These are phyloP conservation scores for Enteromius argenteus DNA, from an alignment of 2,797 vertebrate genomes.

Conservation along the genomic window DNA sequence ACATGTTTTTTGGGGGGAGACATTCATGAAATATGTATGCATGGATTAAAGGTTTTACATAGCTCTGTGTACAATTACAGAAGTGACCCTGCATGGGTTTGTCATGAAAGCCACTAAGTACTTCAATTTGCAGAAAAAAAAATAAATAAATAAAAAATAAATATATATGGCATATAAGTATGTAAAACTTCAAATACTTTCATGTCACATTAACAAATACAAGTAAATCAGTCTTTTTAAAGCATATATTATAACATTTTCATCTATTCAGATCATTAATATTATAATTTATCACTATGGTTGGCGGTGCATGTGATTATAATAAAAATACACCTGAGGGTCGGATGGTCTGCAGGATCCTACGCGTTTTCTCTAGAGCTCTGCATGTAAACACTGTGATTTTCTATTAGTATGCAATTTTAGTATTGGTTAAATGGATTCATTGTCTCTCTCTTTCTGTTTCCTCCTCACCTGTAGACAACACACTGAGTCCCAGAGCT, in stretches of 20 bases:
- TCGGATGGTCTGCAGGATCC: constrained; percentile 41
- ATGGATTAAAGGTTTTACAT: constrained; percentile 79
- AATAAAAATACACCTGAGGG: constrained; percentile 8
- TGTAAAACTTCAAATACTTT: not conserved
- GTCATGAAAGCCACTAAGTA: constrained; percentile 73
- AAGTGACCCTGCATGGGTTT: constrained; percentile 71
- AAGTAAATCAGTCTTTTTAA: not conserved
- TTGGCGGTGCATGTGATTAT: not conserved
- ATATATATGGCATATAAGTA: not conserved
- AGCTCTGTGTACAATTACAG: constrained; percentile 85
- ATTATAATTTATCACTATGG: not conserved
- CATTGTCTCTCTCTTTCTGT: constrained; percentile 31
- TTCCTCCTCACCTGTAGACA: constrained; percentile 62
- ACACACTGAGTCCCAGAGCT: constrained; percentile 82
- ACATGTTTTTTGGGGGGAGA: constrained; percentile 79
- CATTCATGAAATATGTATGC: constrained; percentile 85
- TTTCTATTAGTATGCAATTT: constrained; percentile 80
- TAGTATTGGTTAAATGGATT: constrained; percentile 82
- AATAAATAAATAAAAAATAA: too few species aligned
- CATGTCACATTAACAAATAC: not conserved
- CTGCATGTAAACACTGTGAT: constrained; percentile 77
- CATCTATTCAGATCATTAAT: not conserved
- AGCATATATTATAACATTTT: not conserved
- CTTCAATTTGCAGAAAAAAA: constrained; percentile 71
- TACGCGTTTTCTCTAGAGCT: constrained; percentile 71